Evolutionary conservation across 2,888 invertebrate genomes (phyloP).

Genomic region (Sialis lutaria): DNA sequence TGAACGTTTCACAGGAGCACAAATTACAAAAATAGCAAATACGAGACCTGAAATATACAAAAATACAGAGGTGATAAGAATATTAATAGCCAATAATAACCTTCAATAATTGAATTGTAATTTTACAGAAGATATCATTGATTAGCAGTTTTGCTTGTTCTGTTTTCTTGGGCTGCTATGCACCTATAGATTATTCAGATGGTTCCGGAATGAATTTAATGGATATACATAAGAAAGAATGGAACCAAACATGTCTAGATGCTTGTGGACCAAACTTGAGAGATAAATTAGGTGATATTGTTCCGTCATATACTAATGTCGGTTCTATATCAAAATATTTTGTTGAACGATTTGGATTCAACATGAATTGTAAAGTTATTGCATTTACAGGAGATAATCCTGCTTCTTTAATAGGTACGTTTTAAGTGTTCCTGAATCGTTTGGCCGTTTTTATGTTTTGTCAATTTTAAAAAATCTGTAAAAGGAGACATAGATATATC

Average conservation of each 20-base stretch:
- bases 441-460: no score
- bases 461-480: no score
- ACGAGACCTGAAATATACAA: slow-evolving; percentile 50
- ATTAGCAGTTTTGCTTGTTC: slow-evolving; percentile 87
- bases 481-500: no score
- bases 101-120: slow-evolving; percentile 5
- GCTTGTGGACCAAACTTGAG: slow-evolving; percentile 59
- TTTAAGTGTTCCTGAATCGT: neutral
- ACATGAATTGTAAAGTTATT: slow-evolving; percentile 57
- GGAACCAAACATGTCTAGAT: slow-evolving; percentile 59
- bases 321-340: slow-evolving; percentile 65
- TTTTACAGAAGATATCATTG: slow-evolving; percentile 65
- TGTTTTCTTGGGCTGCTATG: slow-evolving; percentile 70
- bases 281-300: slow-evolving; percentile 56
- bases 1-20: slow-evolving; percentile 84
- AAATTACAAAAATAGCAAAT: slow-evolving; percentile 77
- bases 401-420: slow-evolving; percentile 57
- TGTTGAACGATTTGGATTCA: slow-evolving; percentile 74
- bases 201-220: slow-evolving; percentile 94
- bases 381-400: slow-evolving; percentile 96
- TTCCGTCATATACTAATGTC: slow-evolving; percentile 48
- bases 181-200: slow-evolving; percentile 81
- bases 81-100: neutral
- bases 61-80: slow-evolving; percentile 46
- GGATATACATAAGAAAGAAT: slow-evolving; percentile 58